Evolutionary conservation across 2,888 invertebrate genomes (phyloP).

Genomic region (Leucozona laternaria): DNA sequence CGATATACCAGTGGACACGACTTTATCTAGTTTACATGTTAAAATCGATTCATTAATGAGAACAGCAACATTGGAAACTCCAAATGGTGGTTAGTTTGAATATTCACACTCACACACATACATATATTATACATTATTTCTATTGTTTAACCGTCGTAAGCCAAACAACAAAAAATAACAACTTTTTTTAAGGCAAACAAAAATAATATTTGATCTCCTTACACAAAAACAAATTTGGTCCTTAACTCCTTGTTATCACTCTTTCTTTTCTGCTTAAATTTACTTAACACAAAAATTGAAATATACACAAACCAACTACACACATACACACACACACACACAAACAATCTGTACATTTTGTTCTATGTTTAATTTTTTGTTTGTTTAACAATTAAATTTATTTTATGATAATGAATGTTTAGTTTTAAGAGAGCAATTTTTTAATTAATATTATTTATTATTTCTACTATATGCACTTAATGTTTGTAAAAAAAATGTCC

Average conservation of each 20-base stretch:
- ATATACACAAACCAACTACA: constrained; percentile 23
- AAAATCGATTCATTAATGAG: constrained; percentile 82
- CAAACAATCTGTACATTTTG: constrained; percentile 60
- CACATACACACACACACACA: background rate
- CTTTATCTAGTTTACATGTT: constrained; percentile 82
- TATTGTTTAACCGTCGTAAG: constrained; percentile 1
- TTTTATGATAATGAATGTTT: constrained; percentile 69
- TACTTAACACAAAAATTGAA: background rate
- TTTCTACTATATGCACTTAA: constrained; percentile 67
- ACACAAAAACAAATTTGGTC: constrained; percentile 38
- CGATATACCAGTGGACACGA: constrained; percentile 82
- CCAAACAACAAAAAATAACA: constrained; percentile 21
- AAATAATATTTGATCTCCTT: constrained; percentile 60
- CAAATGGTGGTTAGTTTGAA: constrained; percentile 84
- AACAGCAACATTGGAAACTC: constrained; percentile 82
- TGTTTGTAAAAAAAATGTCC: constrained; percentile 40
- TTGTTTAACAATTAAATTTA: constrained; percentile 58
- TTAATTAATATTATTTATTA: constrained; percentile 72
- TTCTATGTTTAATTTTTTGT: constrained; percentile 31
- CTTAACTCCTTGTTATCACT: constrained; percentile 26
- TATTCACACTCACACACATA: constrained; percentile 2
- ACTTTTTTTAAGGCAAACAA: constrained; percentile 31
- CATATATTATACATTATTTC: constrained; percentile 18
- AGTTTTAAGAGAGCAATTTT: constrained; percentile 59
- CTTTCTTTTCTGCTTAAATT: constrained; percentile 38